phyloP scores from a whole-genome alignment of 2,888 invertebrate genomes.

The Apantesis nais region DNA sequence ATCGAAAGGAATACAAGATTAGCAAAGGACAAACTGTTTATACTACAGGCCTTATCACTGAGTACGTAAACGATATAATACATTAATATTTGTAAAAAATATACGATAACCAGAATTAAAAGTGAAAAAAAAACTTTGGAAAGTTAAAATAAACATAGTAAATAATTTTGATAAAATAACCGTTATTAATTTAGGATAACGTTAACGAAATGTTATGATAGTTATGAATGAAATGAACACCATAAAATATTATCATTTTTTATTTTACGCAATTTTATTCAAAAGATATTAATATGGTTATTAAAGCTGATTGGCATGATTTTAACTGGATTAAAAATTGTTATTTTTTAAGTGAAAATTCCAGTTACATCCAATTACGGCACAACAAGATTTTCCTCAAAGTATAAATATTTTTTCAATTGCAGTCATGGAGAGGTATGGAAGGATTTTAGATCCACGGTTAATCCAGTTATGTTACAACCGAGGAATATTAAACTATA shows the following conservation, averaged over 20 bases:
- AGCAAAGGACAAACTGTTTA: constrained; percentile 21
- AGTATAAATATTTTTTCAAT: constrained; percentile 11
- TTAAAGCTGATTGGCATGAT: background rate
- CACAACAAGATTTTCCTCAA: background rate
- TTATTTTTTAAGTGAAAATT: no score
- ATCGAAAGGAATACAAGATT: constrained; percentile 53
- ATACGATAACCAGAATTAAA: background rate
- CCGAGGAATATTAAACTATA: constrained; percentile 90
- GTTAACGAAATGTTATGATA: no score
- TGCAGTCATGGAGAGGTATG: constrained; percentile 91
- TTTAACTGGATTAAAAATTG: background rate
- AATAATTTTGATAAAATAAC: no score
- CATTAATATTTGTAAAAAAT: background rate
- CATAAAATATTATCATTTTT: background rate
- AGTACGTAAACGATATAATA: constrained; percentile 28
- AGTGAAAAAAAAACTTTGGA: no score
- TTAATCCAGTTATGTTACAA: constrained; percentile 91
- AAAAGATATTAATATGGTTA: no score
- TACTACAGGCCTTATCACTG: constrained; percentile 37
- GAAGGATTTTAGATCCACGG: constrained; percentile 90
- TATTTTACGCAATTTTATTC: no score
- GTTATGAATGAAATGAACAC: background rate
- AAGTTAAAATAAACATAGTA: no score
- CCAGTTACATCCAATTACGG: background rate
- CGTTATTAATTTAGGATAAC: no score